Base-by-base conservation (phyloP, 2,797 vertebrate species). In the Falco cherrug region DNA sequence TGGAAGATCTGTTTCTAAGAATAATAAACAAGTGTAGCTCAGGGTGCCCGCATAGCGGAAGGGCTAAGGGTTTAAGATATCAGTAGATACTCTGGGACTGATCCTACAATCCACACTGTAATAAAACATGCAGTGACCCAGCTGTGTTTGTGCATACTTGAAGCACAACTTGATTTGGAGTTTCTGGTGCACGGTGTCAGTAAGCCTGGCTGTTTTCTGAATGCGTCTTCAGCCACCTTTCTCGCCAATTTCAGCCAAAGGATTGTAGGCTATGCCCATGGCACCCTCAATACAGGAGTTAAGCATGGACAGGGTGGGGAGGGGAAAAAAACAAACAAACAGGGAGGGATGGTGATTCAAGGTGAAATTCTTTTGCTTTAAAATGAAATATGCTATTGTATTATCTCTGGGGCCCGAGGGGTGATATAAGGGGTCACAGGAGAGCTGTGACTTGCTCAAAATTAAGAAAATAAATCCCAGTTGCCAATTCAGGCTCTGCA, bases 381-480 rank as follows among this genome's bases (percentile, higher is more conserved):
- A 43, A 83, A 70, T 75, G 10, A 92, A 93, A 79, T 9, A 75
- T 63, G 5, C 19, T 77, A 28, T 11, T 41, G 20, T 83, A 56
- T 67, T 89, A 16, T 48, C 51, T 64, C 29, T 79, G 54, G 14
- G 24, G 16, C 13, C 6, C 33, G 47, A 91, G 39, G 31, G 81
- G 57, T 77, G 61, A 70, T 78, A 68, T 60, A 79, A 39, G 10
- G 48, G 18, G 68, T 57, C 73, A 91, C 45, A 56, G 74, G 74
- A 91, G 93, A 94, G 56, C 33, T 94, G 41, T 2, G 57, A 89
- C 48, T 83, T 97, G 69, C 54, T 96, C 57, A 93, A 77, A 97
- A 96, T 97, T 95, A 97, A 96, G 87, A 92, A 97, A 97, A 97
- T 96, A 96, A 97, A 97, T 97, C 53, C 68, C 69, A 84, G 5